A percentile compares a stretch with the other conserved stretches of the same genome.
These are phyloP conservation scores for Sebastes vulpes DNA, from an alignment of 2,797 vertebrate species.

Conservation along the genomic window DNA sequence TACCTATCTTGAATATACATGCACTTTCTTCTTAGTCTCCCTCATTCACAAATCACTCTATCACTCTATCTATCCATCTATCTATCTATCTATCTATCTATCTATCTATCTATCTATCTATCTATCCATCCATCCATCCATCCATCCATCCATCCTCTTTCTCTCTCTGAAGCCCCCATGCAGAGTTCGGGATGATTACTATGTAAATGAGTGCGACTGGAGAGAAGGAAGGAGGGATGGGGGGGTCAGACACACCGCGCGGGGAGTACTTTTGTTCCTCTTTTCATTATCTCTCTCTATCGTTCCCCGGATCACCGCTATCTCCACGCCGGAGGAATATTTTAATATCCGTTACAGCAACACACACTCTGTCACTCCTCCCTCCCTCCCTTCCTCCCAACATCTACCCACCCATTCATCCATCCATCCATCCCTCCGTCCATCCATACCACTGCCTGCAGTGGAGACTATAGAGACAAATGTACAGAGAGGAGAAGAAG, in stretches of 20 bases:
- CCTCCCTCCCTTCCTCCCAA: conserved; percentile 35
- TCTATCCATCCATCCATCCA: conserved; percentile 39
- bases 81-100: conserved; percentile 28
- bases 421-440: conserved; percentile 1
- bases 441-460: conserved; percentile 76
- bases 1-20: conserved; percentile 43
- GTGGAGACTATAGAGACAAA: conserved; percentile 41
- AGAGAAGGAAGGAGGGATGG: conserved; percentile 72
- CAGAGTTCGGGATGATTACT: conserved; percentile 88
- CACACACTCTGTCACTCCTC: conserved; percentile 70
- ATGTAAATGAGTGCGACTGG: conserved; percentile 89
- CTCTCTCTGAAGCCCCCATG: conserved; percentile 74
- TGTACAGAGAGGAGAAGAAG: conserved; percentile 34
- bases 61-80: conserved; percentile 43
- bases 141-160: conserved; percentile 15
- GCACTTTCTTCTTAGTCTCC: conserved; percentile 45
- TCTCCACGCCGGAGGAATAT: conserved; percentile 87
- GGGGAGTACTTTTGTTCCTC: conserved; percentile 90
- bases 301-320: conserved; percentile 88
- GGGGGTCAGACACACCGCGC: conserved; percentile 79
- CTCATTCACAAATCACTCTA: conserved; percentile 72
- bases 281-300: conserved; percentile 90
- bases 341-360: conserved; percentile 89
- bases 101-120: conserved; percentile 27
- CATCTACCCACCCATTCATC: conserved; percentile 14